Conservation (phyloP, 1,140 invertebrate genomes). For the Pogonomyrmex californicus region DNA sequence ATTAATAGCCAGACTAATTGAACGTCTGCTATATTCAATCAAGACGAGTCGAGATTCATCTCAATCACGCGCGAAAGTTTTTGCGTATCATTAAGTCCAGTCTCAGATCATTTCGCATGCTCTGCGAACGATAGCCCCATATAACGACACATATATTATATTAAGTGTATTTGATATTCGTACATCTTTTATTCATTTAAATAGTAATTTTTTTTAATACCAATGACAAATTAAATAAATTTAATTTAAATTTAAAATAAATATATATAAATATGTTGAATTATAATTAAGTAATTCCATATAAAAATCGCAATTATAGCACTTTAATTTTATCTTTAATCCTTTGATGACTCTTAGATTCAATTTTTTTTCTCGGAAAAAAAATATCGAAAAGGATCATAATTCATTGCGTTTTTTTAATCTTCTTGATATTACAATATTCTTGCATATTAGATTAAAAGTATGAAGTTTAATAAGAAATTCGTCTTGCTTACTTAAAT, state of each 20-base stretch:
- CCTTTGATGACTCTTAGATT: background rate
- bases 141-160: background rate
- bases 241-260: background rate
- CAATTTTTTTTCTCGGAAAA: background rate
- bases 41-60: conserved; percentile 31
- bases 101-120: conserved; percentile 13
- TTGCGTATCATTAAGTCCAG: conserved; percentile 19
- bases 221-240: background rate
- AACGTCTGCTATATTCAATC: conserved; percentile 12
- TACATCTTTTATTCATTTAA: background rate
- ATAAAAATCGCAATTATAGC: background rate
- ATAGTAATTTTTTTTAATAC: background rate
- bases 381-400: background rate
- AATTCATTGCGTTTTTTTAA: background rate
- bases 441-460: background rate
- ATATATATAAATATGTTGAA: background rate
- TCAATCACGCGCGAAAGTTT: conserved; percentile 39
- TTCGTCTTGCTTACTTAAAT: background rate
- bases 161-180: background rate
- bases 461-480: background rate
- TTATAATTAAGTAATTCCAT: background rate
- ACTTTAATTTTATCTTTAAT: background rate
- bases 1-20: conserved; percentile 25
- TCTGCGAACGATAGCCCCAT: background rate
- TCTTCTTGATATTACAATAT: background rate